Conservation (phyloP, 1,140 invertebrate species). For the Magallana angulata region DNA sequence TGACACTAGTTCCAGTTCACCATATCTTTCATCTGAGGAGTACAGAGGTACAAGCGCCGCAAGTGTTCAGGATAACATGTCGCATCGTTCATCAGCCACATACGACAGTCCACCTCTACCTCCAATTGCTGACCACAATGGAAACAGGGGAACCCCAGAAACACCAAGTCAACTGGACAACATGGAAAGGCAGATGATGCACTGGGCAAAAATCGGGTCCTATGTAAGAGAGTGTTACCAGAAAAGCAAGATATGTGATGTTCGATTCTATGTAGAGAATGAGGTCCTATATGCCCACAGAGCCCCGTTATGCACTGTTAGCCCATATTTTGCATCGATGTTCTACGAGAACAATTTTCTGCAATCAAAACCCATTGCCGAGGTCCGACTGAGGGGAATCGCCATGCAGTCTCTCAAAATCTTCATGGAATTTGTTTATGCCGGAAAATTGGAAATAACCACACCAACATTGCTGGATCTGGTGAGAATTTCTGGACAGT, state of each 20-base stretch:
- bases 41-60: neutral
- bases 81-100: neutral
- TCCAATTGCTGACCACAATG: neutral
- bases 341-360: conserved; percentile 3
- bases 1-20: neutral
- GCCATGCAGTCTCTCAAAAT: conserved; percentile 3
- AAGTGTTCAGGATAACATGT: neutral
- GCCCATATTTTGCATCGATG: conserved; percentile 30
- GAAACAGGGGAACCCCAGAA: neutral
- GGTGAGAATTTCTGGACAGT: conserved; percentile 26
- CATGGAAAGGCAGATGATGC: neutral
- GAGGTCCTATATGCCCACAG: conserved; percentile 35
- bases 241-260: neutral
- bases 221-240: conserved; percentile 37
- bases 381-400: conserved; percentile 26
- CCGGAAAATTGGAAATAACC: conserved; percentile 18
- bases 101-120: neutral
- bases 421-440: conserved; percentile 34
- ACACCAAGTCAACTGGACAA: neutral
- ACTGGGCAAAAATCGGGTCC: conserved; percentile 38
- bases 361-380: neutral
- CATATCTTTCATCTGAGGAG: neutral
- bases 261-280: neutral
- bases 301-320: conserved; percentile 3
- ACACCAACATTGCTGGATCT: neutral